These are phyloP conservation scores for Sander lucioperca DNA, from an alignment of 2,113 vertebrate genomes.

Conservation along the genomic window DNA sequence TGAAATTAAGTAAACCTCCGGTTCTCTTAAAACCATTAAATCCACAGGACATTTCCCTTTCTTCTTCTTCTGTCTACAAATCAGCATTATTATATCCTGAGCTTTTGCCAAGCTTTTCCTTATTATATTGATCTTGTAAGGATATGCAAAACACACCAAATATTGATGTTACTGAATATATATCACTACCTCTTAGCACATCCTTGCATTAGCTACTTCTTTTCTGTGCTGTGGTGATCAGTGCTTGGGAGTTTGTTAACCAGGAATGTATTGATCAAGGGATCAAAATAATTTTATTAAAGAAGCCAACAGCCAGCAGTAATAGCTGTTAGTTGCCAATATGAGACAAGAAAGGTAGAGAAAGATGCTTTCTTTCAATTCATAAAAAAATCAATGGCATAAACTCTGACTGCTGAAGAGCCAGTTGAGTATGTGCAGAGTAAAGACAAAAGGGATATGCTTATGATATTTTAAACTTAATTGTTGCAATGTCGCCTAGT, in stretches of 20 bases:
- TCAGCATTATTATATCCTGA: constrained; percentile 53
- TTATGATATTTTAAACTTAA: too few species aligned
- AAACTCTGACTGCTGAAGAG: neutral
- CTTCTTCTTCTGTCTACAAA: constrained; percentile 47
- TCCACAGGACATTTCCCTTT: constrained; percentile 53
- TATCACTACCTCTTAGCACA: neutral
- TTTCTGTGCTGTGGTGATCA: constrained; percentile 32
- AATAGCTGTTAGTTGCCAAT: constrained; percentile 52
- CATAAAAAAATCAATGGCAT: constrained; percentile 54
- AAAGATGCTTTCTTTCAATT: constrained; percentile 43
- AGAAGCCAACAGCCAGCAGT: constrained; percentile 56
- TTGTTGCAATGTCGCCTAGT: neutral
- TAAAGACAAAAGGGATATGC: neutral
- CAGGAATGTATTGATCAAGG: constrained; percentile 61
- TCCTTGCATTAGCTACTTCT: constrained; percentile 21
- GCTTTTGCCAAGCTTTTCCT: constrained; percentile 34
- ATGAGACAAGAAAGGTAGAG: constrained; percentile 36
- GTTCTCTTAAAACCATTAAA: constrained; percentile 44
- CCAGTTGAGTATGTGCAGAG: constrained; percentile 8
- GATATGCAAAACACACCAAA: constrained; percentile 33
- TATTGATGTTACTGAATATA: constrained; percentile 43
- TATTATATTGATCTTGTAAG: constrained; percentile 38
- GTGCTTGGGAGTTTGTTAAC: constrained; percentile 60
- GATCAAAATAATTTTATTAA: constrained; percentile 67
- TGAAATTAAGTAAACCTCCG: constrained; percentile 42